Evolutionary conservation across 2,797 vertebrate species (phyloP), one percentile per base, ranked within the genome.

Genomic region (Megaceryle alcyon): DNA sequence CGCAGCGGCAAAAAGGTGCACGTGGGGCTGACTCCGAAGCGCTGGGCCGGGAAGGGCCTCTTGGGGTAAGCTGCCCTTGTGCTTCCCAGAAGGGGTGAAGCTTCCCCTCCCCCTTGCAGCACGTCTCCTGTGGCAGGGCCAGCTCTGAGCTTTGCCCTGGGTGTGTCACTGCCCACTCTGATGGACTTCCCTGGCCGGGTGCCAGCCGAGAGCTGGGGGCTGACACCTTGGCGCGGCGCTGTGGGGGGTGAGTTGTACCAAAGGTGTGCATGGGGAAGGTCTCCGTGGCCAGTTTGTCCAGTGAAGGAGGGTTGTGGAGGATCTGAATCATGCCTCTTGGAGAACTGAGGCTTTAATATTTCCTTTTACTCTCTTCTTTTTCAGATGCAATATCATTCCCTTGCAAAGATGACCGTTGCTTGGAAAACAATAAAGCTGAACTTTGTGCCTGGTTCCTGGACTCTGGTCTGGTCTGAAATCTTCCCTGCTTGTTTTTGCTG

Each of bases 11-110:
- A 99, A 76, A 98, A 93, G 81, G 97, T 98, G 75, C 98, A 98
- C 21, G 94, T 99, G 89, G 98, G 98, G 33, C 97, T 99, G 75
- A 99, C 98, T 26, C 99, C 99, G 0, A 98, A 98, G 92, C 98
- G 98, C 60, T 99, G 99, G 99, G 98, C 98, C 0, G 99, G 99
- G 82, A 98, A 98, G 97, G 99, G 99, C 49, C 98, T 99, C 66
- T 97, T 99, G 86, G 99, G 99, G 99, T 99, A 97, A 95, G 96
- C 63, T 83, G 41, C 26, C 26, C 0, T 29, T 64, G 46, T 20
- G 1, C n/a, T 37, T 35, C 2, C 18, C 19, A 2, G 28, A 17
- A 12, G 0, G 11, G 39, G 3, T 44, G 68, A 56, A n/a, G 33
- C 53, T 60, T 61, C 20, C 61, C 4, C 2, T 3, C 8, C 82